Conservation (phyloP, 2,888 invertebrate genomes). For the Drosophila diplacantha region DNA sequence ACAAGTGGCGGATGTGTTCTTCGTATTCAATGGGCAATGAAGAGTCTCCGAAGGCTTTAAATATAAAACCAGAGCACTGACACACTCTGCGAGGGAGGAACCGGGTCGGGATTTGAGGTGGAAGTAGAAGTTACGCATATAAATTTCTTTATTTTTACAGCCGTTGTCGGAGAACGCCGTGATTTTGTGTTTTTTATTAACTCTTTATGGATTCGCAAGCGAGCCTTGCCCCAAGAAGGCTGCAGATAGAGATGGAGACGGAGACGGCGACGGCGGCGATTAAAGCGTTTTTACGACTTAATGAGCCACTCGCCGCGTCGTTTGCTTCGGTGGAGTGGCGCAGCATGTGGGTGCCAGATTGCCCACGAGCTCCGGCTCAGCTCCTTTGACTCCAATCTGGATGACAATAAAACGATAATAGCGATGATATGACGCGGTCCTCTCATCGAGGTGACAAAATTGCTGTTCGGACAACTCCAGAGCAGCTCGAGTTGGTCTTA, state of each 20-base stretch:
- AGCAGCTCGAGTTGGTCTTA: conserved; percentile 24
- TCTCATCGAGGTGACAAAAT: conserved; percentile 67
- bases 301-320: conserved; percentile 67
- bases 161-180: conserved; percentile 56
- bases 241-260: conserved; percentile 6
- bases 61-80: conserved; percentile 51
- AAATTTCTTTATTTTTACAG: conserved; percentile 64
- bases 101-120: conserved; percentile 40
- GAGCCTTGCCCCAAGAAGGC: conserved; percentile 28
- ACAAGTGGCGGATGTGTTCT: conserved; percentile 29
- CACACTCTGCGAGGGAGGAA: not conserved
- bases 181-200: conserved; percentile 69
- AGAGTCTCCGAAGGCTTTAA: conserved; percentile 49
- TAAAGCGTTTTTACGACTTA: conserved; percentile 70
- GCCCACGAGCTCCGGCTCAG: conserved; percentile 45
- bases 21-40: conserved; percentile 51
- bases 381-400: conserved; percentile 28
- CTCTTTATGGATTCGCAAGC: conserved; percentile 70
- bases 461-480: conserved; percentile 53
- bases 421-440: conserved; percentile 56
- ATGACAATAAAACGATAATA: conserved; percentile 65
- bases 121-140: conserved; percentile 58
- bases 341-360: conserved; percentile 68
- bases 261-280: conserved; percentile 48
- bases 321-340: conserved; percentile 26